These are phyloP conservation scores for Geococcyx californianus DNA, from an alignment of 2,113 vertebrate species.

Conservation along the genomic window DNA sequence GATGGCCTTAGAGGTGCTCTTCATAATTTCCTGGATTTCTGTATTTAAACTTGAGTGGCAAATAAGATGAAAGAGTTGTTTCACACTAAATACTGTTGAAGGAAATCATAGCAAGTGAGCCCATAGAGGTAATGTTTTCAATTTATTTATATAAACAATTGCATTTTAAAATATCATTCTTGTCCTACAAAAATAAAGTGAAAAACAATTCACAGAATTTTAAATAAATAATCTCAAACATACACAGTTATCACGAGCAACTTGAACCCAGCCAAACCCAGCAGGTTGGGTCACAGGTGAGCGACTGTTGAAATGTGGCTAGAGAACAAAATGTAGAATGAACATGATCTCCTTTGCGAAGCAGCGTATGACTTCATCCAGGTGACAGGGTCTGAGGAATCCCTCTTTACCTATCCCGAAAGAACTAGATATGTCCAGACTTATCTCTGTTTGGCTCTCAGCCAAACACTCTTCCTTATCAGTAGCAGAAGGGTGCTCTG, in stretches of 20 bases:
- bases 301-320: background rate
- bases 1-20: background rate
- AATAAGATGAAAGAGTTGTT: background rate
- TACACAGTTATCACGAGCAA: background rate
- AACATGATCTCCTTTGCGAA: background rate
- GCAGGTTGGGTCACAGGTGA: background rate
- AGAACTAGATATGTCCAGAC: background rate
- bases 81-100: background rate
- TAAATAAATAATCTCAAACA: conserved; percentile 59
- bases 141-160: conserved; percentile 49
- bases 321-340: background rate
- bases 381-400: background rate
- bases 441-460: background rate
- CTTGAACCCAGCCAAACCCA: conserved; percentile 19
- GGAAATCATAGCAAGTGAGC: background rate
- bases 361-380: background rate
- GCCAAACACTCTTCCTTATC: background rate
- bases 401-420: background rate
- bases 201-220: conserved; percentile 52
- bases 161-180: conserved; percentile 14
- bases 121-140: background rate
- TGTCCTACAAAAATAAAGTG: conserved; percentile 62
- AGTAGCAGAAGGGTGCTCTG: background rate
- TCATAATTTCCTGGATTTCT: background rate
- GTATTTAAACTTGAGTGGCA: background rate